Evolutionary conservation across 2,113 vertebrate species (phyloP).

Genomic region (Heloderma charlesbogerti): DNA sequence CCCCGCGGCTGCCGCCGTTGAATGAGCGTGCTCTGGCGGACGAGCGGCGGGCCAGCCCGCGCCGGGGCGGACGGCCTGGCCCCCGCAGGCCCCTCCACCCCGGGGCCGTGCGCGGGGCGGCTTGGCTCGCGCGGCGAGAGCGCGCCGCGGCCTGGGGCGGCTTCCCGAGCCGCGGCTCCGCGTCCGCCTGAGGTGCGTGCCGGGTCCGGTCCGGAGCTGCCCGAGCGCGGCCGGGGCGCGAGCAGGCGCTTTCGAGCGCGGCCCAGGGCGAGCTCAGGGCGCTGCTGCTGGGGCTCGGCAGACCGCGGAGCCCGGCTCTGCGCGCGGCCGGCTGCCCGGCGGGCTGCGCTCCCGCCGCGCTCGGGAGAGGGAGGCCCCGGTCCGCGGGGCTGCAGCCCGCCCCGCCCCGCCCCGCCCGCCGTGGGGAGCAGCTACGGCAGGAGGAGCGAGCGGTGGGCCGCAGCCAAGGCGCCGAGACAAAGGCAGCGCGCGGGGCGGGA

Average conservation of each 20-base stretch:
- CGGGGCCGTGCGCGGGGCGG: background rate
- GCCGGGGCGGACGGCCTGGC: background rate
- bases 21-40: no score
- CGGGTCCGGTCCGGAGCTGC: background rate
- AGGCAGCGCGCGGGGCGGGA: conserved; percentile 50
- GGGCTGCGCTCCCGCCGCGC: background rate
- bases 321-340: background rate
- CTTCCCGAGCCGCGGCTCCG: background rate
- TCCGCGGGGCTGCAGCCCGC: background rate
- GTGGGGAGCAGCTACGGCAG: conserved; percentile 51
- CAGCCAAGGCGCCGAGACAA: conserved; percentile 68
- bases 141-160: background rate
- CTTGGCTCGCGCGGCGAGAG: no score
- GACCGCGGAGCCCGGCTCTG: conserved; percentile 49
- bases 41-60: no score
- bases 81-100: background rate
- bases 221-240: conserved; percentile 58
- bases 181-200: background rate
- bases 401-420: conserved; percentile 61
- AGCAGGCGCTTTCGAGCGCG: conserved; percentile 57
- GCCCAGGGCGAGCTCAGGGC: conserved; percentile 73
- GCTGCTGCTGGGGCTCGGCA: conserved; percentile 52
- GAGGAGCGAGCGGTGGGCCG: conserved; percentile 37
- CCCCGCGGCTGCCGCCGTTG: background rate
- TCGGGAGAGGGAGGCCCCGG: background rate